Evolutionary conservation across 2,888 invertebrate genomes (phyloP), one percentile per base, ranked within the genome.

Genomic region (Calameuta idolon): DNA sequence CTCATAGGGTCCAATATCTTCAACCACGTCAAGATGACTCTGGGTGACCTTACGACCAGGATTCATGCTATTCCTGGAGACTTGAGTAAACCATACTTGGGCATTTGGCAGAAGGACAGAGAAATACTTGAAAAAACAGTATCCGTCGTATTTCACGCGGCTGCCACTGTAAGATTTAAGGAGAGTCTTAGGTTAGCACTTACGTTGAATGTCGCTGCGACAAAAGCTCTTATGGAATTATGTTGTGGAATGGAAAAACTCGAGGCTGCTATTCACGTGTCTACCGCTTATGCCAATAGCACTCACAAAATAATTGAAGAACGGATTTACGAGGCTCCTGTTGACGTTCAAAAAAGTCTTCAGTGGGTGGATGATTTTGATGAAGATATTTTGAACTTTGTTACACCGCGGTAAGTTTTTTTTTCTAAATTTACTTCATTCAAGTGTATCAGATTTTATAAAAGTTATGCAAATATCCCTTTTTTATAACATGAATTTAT

Each of bases 141-240:
- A 0, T 92, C 96, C 75, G 94, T 98, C 37, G 95, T 98, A 33
- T 95, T 97, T 87, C 98, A 98, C 88, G 93, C 75, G 15, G 95
- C 95, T 3, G 95, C 95, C 34, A 94, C 94, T 15, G 93, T 93
- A 84, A 93, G 94, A 81, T 97, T 98, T 89, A 98, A 98, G 90
- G 98, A 98, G 90, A 95, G 95, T 23, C 92, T 98, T 74, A 96
- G 96, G 89, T 94, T 95, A 81, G 97, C 98, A 0, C 96, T 98
- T 9, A 93, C 97, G 79, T 93, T 98, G 92, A 98, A 98, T 92
- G 96, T 97, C 0, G 93, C 97, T 77, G 98, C 97, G 74, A 97
- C 98, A 0, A 96, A 96, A 89, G 93, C 96, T 78, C 94, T 98
- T 92, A 90, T 98, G 76, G 94, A 96, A 23, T 90, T 98, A 74